Conservation (phyloP, 2,888 invertebrate genomes). For the Alviniconcha strummeri region DNA sequence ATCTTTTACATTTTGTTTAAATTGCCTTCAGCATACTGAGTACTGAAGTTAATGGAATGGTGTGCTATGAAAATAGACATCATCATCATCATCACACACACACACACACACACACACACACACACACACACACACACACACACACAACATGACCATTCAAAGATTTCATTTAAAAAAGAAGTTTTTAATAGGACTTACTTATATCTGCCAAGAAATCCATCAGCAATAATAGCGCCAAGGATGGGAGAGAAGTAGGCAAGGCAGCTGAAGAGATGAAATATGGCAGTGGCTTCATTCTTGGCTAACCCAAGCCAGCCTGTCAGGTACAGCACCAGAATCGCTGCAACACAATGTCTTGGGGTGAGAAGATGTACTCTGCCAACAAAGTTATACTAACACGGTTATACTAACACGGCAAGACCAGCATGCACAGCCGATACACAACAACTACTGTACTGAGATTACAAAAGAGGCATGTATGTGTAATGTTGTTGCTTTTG, state of each 20-base stretch:
- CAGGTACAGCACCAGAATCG: slow-evolving; percentile 93
- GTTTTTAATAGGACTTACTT: slow-evolving; percentile 73
- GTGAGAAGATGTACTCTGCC: not conserved
- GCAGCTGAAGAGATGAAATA: slow-evolving; percentile 93
- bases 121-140: slow-evolving; percentile 1
- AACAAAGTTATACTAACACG: not conserved
- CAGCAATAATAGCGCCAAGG: slow-evolving; percentile 94
- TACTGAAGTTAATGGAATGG: too few species aligned
- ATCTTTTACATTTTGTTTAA: too few species aligned
- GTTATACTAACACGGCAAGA: not conserved
- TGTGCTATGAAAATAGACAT: too few species aligned
- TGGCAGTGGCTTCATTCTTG: slow-evolving; percentile 85
- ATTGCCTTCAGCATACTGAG: too few species aligned
- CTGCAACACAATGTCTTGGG: slow-evolving; percentile 76
- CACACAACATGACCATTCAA: not conserved
- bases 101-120: not conserved
- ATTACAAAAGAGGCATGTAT: not conserved
- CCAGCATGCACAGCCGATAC: not conserved
- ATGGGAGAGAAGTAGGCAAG: slow-evolving; percentile 92
- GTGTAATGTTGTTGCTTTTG: not conserved
- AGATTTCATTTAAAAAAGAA: not conserved
- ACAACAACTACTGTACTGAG: not conserved
- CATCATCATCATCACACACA: not conserved
- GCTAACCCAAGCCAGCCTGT: slow-evolving; percentile 84
- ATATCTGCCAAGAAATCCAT: slow-evolving; percentile 93